Base-by-base conservation (phyloP, 2,888 invertebrate genomes). In the Sarcophaga caerulescens region DNA sequence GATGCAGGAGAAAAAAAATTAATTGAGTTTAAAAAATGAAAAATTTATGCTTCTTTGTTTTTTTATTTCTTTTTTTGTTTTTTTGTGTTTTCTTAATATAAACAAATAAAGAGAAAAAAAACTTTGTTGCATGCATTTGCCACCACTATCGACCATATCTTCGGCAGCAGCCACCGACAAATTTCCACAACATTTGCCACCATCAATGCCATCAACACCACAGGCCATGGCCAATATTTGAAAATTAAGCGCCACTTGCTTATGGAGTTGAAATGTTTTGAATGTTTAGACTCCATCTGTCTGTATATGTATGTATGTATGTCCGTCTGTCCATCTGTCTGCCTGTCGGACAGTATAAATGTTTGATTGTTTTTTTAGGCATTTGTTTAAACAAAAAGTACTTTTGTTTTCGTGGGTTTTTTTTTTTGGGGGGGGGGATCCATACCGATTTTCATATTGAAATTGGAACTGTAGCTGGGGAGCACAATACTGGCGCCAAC, bases 21-120 rank as follows among this genome's bases (percentile, higher is more conserved):
- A 87, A 87, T 88, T 89, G 88, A 87, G 86, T 88, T 87, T 81
- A 75, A 87, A 88, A 88, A 88, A 85, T 88, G 77, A 87, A 87
- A 85, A 87, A 87, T 88, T 87, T 88, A 87, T 87, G 80, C 75
- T 84, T 85, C 62, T 52, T 52, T 52, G 12, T 17, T 52, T 12
- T 14, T 69, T 82, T 82, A 62, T 71, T 65, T 45, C 45, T 35
- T 77, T 84, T 82, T 68, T 14, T 47, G n/a, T n/a, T n/a, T n/a
- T 52, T 52, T 17, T 1, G 52, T 14, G 69, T 84, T 82, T 68
- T 71, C 70, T 45, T 62, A 85, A 71, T n/a, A 73, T 85, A 85
- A 85, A 85, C 85, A 82, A 71, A 80, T 75, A 52, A 14, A 52
- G 17, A 52, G 5, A 10, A 35, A 35, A 10, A 35, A 35, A 35